Conservation (phyloP, 2,797 vertebrate genomes). For the Notamacropus eugenii region DNA sequence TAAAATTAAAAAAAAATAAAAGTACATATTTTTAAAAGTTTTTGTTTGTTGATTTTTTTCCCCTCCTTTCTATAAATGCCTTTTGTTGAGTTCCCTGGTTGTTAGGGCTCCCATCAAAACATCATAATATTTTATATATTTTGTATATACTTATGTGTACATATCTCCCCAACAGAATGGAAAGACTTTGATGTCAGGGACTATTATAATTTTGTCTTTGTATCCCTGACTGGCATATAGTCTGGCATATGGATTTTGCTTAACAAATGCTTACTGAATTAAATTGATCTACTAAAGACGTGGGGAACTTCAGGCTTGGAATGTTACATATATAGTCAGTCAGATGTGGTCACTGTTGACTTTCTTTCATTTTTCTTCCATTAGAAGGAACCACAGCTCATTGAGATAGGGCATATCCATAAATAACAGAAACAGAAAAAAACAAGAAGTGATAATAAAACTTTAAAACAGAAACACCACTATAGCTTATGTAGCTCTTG, state of each 20-base stretch:
- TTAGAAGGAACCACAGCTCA: not conserved
- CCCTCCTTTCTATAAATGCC: not conserved
- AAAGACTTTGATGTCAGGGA: not conserved
- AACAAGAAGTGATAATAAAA: not conserved
- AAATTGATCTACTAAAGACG: not conserved
- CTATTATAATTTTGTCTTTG: not conserved
- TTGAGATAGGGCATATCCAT: not conserved
- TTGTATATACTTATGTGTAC: not conserved
- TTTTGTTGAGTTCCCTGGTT: not conserved
- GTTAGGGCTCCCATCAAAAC: not conserved
- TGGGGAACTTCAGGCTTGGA: not conserved
- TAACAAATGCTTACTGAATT: not conserved
- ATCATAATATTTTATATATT: not conserved
- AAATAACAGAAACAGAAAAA: not conserved
- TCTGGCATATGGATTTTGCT: not conserved
- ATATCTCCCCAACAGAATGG: not conserved
- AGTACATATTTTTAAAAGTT: not conserved
- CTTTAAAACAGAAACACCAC: not conserved
- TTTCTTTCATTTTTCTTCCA: not conserved
- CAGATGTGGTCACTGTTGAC: not conserved
- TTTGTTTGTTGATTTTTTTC: not conserved
- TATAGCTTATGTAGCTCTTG: not conserved
- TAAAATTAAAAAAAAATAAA: not conserved
- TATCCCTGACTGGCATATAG: not conserved
- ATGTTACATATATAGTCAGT: not conserved